Evolutionary conservation across 2,113 vertebrate species (phyloP).

Genomic region (Thamnophis sirtalis): DNA sequence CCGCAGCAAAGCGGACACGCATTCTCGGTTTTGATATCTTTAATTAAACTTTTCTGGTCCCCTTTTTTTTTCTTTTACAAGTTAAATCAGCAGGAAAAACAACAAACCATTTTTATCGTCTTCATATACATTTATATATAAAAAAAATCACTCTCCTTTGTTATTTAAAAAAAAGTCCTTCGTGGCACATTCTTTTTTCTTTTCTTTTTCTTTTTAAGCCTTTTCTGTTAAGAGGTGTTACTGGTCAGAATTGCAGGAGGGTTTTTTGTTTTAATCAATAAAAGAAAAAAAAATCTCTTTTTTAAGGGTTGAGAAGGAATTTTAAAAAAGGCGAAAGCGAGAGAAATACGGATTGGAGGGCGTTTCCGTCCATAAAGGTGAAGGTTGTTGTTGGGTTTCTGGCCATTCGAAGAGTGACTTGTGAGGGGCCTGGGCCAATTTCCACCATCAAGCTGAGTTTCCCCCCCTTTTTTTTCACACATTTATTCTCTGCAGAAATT

Average conservation of each 20-base stretch:
- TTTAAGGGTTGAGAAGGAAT: not conserved
- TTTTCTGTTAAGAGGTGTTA: constrained; percentile 33
- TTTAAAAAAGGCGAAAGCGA: not conserved
- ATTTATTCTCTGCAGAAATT: not conserved
- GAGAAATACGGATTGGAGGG: not conserved
- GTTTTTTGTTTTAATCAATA: not conserved
- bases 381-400: not conserved
- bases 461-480: not conserved
- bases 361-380: not conserved
- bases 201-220: too few species aligned
- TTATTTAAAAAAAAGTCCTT: constrained; percentile 19
- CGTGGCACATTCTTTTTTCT: not conserved
- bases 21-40: not conserved
- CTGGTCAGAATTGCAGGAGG: constrained; percentile 16
- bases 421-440: not conserved
- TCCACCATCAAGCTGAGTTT: too few species aligned
- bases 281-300: not conserved
- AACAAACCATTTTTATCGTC: constrained; percentile 3
- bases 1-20: not conserved
- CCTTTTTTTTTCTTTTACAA: constrained; percentile 29
- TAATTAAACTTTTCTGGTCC: not conserved
- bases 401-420: not conserved
- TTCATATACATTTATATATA: constrained; percentile 2
- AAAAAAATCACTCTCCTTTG: not conserved
- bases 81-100: constrained; percentile 52